Conservation (phyloP, 1,140 invertebrate species). For the Microvelia longipes region DNA sequence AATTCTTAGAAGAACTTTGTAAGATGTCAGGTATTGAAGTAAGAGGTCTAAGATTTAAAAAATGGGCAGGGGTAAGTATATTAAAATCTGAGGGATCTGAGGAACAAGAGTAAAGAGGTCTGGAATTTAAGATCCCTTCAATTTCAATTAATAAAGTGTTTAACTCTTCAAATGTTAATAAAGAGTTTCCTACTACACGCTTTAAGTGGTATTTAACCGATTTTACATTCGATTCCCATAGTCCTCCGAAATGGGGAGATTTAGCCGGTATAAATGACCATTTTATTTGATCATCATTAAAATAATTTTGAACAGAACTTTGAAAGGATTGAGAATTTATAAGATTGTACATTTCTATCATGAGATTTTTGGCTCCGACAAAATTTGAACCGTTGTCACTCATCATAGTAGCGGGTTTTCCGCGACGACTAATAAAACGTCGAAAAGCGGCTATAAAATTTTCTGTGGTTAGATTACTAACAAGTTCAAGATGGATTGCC, state of each 20-base stretch:
- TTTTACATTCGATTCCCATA: neutral
- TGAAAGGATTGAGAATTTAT: too few relatives aligned
- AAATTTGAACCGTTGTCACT: neutral
- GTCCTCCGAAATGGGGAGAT: neutral
- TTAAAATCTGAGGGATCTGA: neutral
- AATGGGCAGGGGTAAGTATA: neutral
- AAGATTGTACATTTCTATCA: neutral
- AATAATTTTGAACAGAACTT: neutral
- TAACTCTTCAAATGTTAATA: neutral
- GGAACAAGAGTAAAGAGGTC: neutral
- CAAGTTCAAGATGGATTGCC: neutral
- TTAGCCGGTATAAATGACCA: neutral
- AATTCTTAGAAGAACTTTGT: too few relatives aligned
- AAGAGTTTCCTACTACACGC: neutral
- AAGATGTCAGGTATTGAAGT: neutral
- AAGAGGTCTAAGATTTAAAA: neutral
- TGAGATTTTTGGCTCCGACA: neutral
- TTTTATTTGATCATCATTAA: neutral
- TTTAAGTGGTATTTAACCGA: neutral
- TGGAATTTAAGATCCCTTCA: neutral
- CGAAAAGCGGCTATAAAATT: neutral
- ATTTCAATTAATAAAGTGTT: neutral
- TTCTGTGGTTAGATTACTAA: neutral
- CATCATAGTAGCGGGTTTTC: neutral
- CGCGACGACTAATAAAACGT: neutral